Evolutionary conservation across 2,797 vertebrate species (phyloP), one percentile per base, ranked within the genome.

Genomic region (Coracias cyanogaster): DNA sequence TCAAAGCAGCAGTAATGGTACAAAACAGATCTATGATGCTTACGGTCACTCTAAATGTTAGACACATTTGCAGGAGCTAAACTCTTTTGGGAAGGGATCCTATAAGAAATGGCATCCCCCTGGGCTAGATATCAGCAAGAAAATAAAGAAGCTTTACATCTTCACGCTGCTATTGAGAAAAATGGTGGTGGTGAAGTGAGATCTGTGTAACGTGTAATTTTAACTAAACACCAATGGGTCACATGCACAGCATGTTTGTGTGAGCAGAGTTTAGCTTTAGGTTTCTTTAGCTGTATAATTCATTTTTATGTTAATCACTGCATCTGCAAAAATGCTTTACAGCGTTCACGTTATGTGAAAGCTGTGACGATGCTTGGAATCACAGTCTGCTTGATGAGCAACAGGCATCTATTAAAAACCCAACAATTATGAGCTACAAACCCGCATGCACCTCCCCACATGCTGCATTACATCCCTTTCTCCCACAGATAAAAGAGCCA

Each of bases 131-230:
- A 87, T 15, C 37, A 74, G 66, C 14, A 51, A 55, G 62, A 62
- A 84, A 93, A 93, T 66, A 45, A 86, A 93, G 12, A 84, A 66
- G 70, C 70, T 90, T 79, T 93, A 86, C 10, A 19, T 76, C 45
- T 90, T 65, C 35, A 9, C 28, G 17, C 29, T 55, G 76, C 61
- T 79, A 26, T 79, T 31, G 55, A 77, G 28, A 82, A 79, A 88
- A 84, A 0, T 12, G 41, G 31, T 0, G 4, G 33, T 48, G 7
- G 4, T 51, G 45, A 69, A 45, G n/a, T 17, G 62, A 76, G 43
- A 26, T 69, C 26, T 88, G 26, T 46, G 58, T 20, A 54, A 29
- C 0, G 2, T 35, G 31, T 46, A 35, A 66, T 83, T 86, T 82
- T 82, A 79, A 41, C 55, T 41, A 26, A 72, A 57, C 54, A 49